Evolutionary conservation across 2,797 vertebrate genomes (phyloP).

Genomic region (Pantherophis alleghaniensis): DNA sequence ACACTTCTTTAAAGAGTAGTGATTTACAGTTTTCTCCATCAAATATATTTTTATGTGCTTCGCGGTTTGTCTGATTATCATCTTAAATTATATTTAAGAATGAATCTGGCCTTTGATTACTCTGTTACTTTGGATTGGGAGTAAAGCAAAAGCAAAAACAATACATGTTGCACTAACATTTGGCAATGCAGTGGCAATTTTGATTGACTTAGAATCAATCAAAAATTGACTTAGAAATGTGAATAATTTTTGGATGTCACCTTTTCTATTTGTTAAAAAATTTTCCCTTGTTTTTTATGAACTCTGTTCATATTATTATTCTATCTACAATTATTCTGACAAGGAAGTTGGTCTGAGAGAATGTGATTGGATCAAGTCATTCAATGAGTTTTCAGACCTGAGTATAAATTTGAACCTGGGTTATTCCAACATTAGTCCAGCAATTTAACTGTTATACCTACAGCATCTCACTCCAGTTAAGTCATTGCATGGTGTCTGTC

Average conservation of each 20-base stretch:
- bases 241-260: background rate
- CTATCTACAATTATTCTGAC: background rate
- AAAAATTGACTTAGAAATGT: background rate
- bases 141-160: background rate
- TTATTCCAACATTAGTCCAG: background rate
- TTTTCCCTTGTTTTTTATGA: background rate
- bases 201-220: background rate
- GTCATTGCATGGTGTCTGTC: background rate
- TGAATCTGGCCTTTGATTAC: constrained; percentile 35
- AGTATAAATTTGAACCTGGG: background rate
- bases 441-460: background rate
- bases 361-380: background rate
- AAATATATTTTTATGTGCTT: constrained; percentile 62
- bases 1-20: constrained; percentile 56
- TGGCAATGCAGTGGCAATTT: background rate
- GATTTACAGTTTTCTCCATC: constrained; percentile 63
- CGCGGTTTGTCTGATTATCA: constrained; percentile 50
- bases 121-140: background rate
- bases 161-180: background rate
- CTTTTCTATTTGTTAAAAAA: background rate
- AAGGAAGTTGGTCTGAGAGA: background rate
- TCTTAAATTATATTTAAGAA: constrained; percentile 46
- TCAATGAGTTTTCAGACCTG: background rate
- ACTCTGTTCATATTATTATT: background rate
- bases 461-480: background rate